Evolutionary conservation across 2,113 vertebrate genomes (phyloP).

Genomic region (Eubucco bourcierii): DNA sequence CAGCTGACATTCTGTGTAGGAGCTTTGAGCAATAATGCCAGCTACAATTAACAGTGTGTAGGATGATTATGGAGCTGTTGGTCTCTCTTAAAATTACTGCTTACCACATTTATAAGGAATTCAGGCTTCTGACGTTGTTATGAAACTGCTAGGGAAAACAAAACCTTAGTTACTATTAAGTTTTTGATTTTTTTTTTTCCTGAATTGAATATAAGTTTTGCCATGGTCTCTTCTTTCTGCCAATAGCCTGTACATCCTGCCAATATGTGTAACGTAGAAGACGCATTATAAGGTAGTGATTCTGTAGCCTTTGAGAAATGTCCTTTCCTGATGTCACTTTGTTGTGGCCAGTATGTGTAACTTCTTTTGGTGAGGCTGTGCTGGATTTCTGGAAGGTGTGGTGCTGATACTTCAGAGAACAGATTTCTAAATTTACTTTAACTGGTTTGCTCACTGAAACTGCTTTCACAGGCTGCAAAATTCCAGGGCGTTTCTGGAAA

Average conservation of each 20-base stretch:
- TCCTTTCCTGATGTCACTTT: neutral
- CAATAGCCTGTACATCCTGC: neutral
- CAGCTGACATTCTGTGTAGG: conserved; percentile 61
- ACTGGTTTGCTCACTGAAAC: neutral
- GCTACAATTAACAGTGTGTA: conserved; percentile 72
- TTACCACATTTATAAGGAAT: conserved; percentile 62
- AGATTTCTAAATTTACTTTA: neutral
- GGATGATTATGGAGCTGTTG: conserved; percentile 72
- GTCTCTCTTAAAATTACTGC: conserved; percentile 54
- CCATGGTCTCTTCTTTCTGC: neutral
- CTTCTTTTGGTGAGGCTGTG: neutral
- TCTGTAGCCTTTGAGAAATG: neutral
- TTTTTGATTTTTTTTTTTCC: neutral
- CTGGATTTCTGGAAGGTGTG: neutral
- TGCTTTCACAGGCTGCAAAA: neutral
- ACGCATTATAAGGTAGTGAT: neutral
- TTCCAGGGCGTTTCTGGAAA: neutral
- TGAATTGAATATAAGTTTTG: neutral
- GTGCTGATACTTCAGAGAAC: neutral
- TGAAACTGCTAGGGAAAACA: conserved; percentile 46
- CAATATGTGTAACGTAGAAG: neutral
- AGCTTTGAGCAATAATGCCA: conserved; percentile 62
- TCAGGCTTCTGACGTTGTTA: conserved; percentile 52
- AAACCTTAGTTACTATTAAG: conserved; percentile 33
- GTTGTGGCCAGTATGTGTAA: neutral